Percentiles rank a stretch among this genome's conserved stretches.
phyloP scores from a whole-genome alignment of 1,140 invertebrate genomes.

The Cyclargus thomasi region DNA sequence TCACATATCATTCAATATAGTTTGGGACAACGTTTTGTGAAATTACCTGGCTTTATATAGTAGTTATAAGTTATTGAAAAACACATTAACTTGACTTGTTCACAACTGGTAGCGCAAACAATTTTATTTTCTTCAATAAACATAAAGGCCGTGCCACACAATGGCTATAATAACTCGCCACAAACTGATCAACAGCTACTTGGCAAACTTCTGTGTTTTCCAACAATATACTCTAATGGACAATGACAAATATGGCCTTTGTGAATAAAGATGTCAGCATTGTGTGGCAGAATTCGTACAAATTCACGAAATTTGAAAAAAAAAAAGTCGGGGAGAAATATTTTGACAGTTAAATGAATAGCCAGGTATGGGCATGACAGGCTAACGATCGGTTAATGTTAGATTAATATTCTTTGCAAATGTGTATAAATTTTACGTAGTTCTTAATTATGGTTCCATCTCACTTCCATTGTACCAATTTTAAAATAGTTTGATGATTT shows the following conservation, averaged over 20 bases:
- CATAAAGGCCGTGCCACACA: not conserved
- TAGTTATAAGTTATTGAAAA: too few species aligned
- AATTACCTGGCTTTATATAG: not conserved
- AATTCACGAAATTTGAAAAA: conserved; percentile 62
- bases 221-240: conserved; percentile 69
- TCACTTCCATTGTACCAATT: too few species aligned
- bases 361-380: conserved; percentile 49
- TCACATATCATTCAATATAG: too few species aligned
- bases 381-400: conserved; percentile 65
- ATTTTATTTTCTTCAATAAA: conserved; percentile 2
- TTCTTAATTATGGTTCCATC: too few species aligned
- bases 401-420: conserved; percentile 39
- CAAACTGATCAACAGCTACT: conserved; percentile 27
- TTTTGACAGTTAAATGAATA: conserved; percentile 71
- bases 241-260: conserved; percentile 71
- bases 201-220: conserved; percentile 33
- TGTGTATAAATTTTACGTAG: not conserved
- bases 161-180: conserved; percentile 16
- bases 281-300: conserved; percentile 56
- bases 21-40: not conserved
- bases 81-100: not conserved
- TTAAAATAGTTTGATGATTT: too few species aligned
- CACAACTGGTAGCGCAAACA: not conserved
- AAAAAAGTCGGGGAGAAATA: conserved; percentile 59
- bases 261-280: conserved; percentile 64